Percentiles rank a stretch among this genome's conserved stretches.
These are phyloP conservation scores for Agrypnus murinus DNA, from an alignment of 2,888 invertebrate species.

Conservation along the genomic window DNA sequence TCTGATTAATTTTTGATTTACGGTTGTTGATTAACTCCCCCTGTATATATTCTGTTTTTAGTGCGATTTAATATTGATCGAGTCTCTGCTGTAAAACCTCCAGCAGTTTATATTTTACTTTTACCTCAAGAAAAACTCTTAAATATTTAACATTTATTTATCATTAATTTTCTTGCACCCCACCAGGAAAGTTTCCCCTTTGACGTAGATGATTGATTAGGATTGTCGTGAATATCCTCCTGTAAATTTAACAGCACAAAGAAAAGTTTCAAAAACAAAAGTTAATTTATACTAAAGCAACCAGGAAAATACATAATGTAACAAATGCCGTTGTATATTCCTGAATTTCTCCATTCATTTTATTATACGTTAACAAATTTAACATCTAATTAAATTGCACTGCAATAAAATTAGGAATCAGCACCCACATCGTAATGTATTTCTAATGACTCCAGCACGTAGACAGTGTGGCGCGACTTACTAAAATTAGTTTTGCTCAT, in stretches of 20 bases:
- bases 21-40: too few species aligned
- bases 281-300: too few species aligned
- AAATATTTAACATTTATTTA: not conserved
- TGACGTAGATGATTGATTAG: slow-evolving; percentile 12
- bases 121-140: too few species aligned
- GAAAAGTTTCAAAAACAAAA: not conserved
- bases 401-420: slow-evolving; percentile 13
- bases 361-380: not conserved
- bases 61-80: too few species aligned
- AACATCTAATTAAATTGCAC: slow-evolving; percentile 10
- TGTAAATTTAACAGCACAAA: slow-evolving; percentile 1
- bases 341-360: not conserved
- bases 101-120: too few species aligned
- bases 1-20: too few species aligned
- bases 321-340: too few species aligned
- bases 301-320: too few species aligned
- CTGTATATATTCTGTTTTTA: too few species aligned
- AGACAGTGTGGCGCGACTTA: slow-evolving; percentile 31
- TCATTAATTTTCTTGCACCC: slow-evolving; percentile 4
- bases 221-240: not conserved
- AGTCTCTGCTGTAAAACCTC: too few species aligned
- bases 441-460: slow-evolving; percentile 25
- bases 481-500: slow-evolving; percentile 10
- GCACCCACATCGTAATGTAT: slow-evolving; percentile 22
- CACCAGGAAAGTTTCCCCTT: not conserved